A percentile compares a stretch with the other conserved stretches of the same genome.
Evolutionary conservation across 1,140 invertebrate genomes (phyloP).

Genomic region (Cherax quadricarinatus): DNA sequence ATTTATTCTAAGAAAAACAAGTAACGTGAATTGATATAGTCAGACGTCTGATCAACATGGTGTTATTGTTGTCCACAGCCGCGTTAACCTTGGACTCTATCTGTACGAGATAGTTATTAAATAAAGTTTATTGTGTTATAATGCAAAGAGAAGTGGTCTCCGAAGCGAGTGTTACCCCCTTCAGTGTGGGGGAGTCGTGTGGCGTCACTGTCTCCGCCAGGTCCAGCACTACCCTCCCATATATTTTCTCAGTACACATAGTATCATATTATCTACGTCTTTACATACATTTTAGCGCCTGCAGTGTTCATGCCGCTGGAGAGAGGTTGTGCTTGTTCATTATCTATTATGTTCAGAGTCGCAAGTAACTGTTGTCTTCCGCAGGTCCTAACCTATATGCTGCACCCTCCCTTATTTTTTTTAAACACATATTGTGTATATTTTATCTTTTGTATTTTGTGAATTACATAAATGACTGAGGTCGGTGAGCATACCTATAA

Average conservation of each 20-base stretch:
- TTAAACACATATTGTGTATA: too few species aligned
- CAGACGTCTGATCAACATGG: too few species aligned
- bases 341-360: constrained; percentile 39
- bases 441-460: too few species aligned
- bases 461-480: too few species aligned
- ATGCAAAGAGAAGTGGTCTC: background rate
- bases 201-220: constrained; percentile 14
- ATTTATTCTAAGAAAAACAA: too few species aligned
- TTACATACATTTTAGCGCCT: constrained; percentile 6
- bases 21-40: too few species aligned
- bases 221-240: background rate
- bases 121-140: background rate
- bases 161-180: background rate
- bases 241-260: background rate
- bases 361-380: constrained; percentile 24
- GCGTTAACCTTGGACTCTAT: too few species aligned
- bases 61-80: too few species aligned
- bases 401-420: background rate
- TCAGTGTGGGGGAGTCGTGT: background rate
- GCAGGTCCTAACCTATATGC: background rate
- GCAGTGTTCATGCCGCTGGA: constrained; percentile 16
- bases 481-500: too few species aligned
- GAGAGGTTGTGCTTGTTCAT: constrained; percentile 39
- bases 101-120: too few species aligned
- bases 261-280: background rate